These are phyloP conservation scores for Enteromius unitaeniatus DNA, from an alignment of 2,797 vertebrate species.

Conservation along the genomic window DNA sequence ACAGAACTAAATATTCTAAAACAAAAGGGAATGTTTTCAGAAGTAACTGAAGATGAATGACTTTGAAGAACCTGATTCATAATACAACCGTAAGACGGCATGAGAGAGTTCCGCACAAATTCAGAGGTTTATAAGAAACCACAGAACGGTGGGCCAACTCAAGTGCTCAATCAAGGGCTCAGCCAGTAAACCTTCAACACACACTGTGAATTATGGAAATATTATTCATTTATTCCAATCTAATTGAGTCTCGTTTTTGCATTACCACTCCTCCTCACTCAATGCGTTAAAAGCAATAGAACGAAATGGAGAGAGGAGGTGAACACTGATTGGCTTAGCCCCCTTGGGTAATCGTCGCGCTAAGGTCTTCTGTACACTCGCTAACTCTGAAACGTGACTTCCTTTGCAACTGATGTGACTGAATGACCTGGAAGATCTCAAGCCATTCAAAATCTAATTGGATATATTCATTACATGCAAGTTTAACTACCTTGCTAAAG, in stretches of 20 bases:
- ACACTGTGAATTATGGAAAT: conserved; percentile 46
- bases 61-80: conserved; percentile 5
- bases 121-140: conserved; percentile 36
- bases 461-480: conserved; percentile 1
- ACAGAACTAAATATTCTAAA: not conserved
- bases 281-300: conserved; percentile 24
- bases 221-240: conserved; percentile 52
- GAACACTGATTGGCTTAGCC: conserved; percentile 3
- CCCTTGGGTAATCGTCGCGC: conserved; percentile 10
- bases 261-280: conserved; percentile 34
- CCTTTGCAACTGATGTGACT: conserved; percentile 5
- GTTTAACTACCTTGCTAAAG: not conserved
- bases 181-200: conserved; percentile 33
- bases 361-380: not conserved
- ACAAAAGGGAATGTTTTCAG: conserved; percentile 5
- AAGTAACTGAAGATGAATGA: conserved; percentile 2
- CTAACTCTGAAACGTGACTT: conserved; percentile 21
- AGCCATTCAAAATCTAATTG: not conserved
- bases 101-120: conserved; percentile 14
- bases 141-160: conserved; percentile 20
- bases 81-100: conserved; percentile 1
- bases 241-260: conserved; percentile 50
- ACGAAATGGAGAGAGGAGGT: conserved; percentile 18
- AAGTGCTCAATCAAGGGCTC: conserved; percentile 39
- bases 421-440: not conserved